A percentile compares a stretch with the other conserved stretches of the same genome.
Conservation (phyloP, 2,888 invertebrate genomes). For the Atethmia centrago region DNA sequence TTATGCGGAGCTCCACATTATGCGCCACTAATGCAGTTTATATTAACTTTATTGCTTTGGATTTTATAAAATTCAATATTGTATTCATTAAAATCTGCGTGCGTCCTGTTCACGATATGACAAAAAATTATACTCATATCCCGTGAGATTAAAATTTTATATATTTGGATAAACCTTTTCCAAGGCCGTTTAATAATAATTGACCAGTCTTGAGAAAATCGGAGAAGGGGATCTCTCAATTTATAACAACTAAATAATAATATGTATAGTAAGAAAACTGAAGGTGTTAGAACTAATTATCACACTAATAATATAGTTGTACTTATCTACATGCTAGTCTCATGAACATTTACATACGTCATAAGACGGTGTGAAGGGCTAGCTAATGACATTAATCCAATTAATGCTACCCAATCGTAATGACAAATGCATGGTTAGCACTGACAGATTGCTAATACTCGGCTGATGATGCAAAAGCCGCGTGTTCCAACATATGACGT, state of each 20-base stretch:
- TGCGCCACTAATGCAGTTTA: neutral
- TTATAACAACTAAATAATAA: neutral
- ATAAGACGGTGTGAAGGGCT: slow-evolving; percentile 50
- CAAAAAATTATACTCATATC: neutral
- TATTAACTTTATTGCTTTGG: neutral
- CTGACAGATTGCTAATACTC: slow-evolving; percentile 78
- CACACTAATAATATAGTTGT: neutral
- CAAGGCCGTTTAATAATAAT: neutral
- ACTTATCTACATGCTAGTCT: neutral
- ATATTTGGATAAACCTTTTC: neutral
- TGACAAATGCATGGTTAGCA: slow-evolving; percentile 83
- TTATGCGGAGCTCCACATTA: slow-evolving; percentile 23
- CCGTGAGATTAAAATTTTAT: neutral
- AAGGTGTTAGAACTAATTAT: neutral
- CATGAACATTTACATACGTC: slow-evolving; percentile 52
- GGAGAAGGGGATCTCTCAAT: neutral
- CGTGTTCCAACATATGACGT: slow-evolving; percentile 63
- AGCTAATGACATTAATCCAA: slow-evolving; percentile 66
- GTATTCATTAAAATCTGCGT: neutral
- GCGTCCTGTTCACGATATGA: neutral
- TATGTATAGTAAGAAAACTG: neutral
- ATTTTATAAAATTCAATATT: neutral
- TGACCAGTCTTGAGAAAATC: neutral
- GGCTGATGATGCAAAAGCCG: slow-evolving; percentile 75
- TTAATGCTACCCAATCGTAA: slow-evolving; percentile 73